Evolutionary conservation across 1,140 invertebrate genomes (phyloP), one percentile per base, ranked within the genome.

Genomic region (Wasmannia auropunctata): DNA sequence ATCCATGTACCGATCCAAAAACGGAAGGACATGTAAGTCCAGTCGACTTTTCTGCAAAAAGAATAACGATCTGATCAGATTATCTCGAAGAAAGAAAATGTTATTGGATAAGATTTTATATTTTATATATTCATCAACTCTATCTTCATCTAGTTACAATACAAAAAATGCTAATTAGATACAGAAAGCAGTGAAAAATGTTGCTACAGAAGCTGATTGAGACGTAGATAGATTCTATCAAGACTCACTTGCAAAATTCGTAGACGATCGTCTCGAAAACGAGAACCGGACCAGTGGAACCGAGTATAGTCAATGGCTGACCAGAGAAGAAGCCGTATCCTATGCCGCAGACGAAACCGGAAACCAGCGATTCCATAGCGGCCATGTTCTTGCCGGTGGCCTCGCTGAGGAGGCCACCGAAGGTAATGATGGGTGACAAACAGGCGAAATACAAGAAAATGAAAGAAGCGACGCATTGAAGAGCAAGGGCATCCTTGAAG

Each of bases 371-470:
- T 95, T 99, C 99, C 97, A 99, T 99, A 0, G 99, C 99, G 3
- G 99, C 99, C 98, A 99, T 99, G 92, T 99, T 97, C 93, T 98
- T 98, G 40, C 98, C 98, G 0, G 99, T 99, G 4, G 98, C 99
- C 95, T 99, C 97, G 65, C 98, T 97, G 22, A 99, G 95, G 4
- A 99, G 96, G 16, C 99, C 99, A 69, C 98, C 98, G 93, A 99
- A 99, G 1, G 99, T 99, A 83, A 99, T 99, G 86, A 99, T 99
- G 1, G 99, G 99, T 0, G 99, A 99, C 19, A 99, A 96, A 94
- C 99, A 99, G 56, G 99, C 99, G 94, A 99, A 99, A 94, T 99
- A 99, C n/a, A 99, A 96, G 95, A 99, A 99, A 90, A 99, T 98
- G 96, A 99, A 99, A 0, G 99, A 98, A 10, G 99, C 99, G 3